A percentile compares a stretch with the other conserved stretches of the same genome.
These are phyloP conservation scores for Lycophotia porphyrea DNA, from an alignment of 2,888 invertebrate species.

Conservation along the genomic window DNA sequence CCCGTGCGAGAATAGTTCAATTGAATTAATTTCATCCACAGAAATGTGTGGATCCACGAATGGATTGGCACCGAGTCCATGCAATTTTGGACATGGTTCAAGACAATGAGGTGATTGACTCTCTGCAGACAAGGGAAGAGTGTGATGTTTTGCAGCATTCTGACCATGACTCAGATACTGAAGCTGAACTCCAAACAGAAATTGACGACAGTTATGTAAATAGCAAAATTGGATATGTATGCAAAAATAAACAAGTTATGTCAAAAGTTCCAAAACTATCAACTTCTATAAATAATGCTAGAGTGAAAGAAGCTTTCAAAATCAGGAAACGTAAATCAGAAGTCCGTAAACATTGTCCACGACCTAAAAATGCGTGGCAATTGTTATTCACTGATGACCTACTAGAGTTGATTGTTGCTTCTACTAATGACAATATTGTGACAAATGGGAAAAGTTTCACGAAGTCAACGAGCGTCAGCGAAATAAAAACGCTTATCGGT, in stretches of 20 bases:
- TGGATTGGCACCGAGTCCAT: constrained; percentile 88
- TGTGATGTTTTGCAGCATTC: constrained; percentile 82
- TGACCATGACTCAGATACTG: constrained; percentile 85
- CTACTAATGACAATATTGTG: constrained; percentile 83
- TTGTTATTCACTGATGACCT: constrained; percentile 84
- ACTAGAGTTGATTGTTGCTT: constrained; percentile 82
- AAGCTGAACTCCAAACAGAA: constrained; percentile 79
- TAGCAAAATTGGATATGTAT: constrained; percentile 79
- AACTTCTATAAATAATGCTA: constrained; percentile 65
- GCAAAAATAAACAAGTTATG: constrained; percentile 77
- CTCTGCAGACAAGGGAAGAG: constrained; percentile 84
- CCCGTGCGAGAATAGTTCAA: constrained; percentile 83
- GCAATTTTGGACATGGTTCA: constrained; percentile 87
- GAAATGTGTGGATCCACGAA: constrained; percentile 88
- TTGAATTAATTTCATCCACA: constrained; percentile 88
- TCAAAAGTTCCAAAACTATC: constrained; percentile 76
- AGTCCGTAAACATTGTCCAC: constrained; percentile 70
- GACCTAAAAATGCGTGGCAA: constrained; percentile 84
- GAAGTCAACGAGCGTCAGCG: constrained; percentile 74
- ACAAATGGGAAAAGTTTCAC: constrained; percentile 68
- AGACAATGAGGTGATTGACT: constrained; percentile 85
- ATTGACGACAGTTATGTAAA: constrained; percentile 76
- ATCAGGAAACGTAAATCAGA: constrained; percentile 75
- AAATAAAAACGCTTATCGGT: constrained; percentile 85
- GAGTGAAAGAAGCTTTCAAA: constrained; percentile 71